Evolutionary conservation across 1,140 invertebrate species (phyloP).

Genomic region (Diorhabda elongata): DNA sequence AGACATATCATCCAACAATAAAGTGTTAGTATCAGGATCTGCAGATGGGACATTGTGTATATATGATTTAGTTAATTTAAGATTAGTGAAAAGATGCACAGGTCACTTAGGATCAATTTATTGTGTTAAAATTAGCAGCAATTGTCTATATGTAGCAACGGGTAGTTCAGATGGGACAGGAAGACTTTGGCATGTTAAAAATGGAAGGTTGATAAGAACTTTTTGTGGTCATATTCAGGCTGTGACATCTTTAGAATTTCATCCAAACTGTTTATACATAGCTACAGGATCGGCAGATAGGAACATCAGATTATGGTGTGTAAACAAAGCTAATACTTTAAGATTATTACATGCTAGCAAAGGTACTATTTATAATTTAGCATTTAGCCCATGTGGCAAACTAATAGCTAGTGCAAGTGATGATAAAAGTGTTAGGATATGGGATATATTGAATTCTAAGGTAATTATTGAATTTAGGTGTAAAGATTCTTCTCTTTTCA

Average conservation of each 20-base stretch:
- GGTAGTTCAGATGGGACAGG: slow-evolving; percentile 81
- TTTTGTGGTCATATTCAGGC: slow-evolving; percentile 79
- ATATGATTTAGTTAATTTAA: slow-evolving; percentile 30
- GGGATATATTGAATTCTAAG: slow-evolving; percentile 63
- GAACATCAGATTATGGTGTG: slow-evolving; percentile 62
- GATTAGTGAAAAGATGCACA: slow-evolving; percentile 47
- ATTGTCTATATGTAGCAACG: slow-evolving; percentile 70
- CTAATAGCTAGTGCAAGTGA: slow-evolving; percentile 67
- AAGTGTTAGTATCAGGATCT: slow-evolving; percentile 36
- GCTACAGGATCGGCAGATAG: slow-evolving; percentile 66
- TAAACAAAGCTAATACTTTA: slow-evolving; percentile 58
- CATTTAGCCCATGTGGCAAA: slow-evolving; percentile 69
- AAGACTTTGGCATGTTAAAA: slow-evolving; percentile 79
- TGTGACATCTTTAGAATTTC: slow-evolving; percentile 73
- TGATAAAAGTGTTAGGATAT: slow-evolving; percentile 61
- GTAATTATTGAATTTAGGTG: slow-evolving; percentile 59
- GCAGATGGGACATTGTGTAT: slow-evolving; percentile 38
- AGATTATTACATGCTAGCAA: slow-evolving; percentile 60
- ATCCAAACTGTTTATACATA: slow-evolving; percentile 65
- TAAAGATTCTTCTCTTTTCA: slow-evolving; percentile 57
- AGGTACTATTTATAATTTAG: slow-evolving; percentile 57
- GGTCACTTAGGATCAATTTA: slow-evolving; percentile 86
- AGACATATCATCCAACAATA: slow-evolving; percentile 27
- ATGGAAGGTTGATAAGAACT: slow-evolving; percentile 71
- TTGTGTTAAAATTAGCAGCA: slow-evolving; percentile 73